phyloP scores from a whole-genome alignment of 2,797 vertebrate genomes.

The Nannoperca obscura region DNA sequence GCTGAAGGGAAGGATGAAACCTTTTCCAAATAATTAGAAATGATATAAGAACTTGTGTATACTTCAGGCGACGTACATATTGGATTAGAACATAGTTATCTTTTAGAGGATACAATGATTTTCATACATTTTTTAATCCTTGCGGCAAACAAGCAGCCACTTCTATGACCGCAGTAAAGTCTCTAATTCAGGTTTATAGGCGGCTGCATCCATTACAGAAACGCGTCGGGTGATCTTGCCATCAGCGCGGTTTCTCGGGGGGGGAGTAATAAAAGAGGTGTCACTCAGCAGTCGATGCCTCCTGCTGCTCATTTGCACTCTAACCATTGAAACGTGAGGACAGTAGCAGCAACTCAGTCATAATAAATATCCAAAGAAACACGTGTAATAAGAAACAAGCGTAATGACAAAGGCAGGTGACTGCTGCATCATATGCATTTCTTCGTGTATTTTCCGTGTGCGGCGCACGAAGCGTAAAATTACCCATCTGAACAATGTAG shows the following conservation, averaged over 20 bases:
- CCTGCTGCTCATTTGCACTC: conserved; percentile 58
- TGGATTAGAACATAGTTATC: background rate
- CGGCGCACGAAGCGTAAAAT: no score
- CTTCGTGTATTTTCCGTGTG: no score
- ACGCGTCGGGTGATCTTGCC: conserved; percentile 39
- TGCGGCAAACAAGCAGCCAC: conserved; percentile 8
- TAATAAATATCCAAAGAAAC: conserved; percentile 57
- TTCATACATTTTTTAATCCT: background rate
- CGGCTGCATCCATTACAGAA: conserved; percentile 50
- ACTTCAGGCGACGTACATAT: background rate
- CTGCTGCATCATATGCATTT: no score
- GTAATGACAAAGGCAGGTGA: conserved; percentile 26
- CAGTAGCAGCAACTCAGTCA: conserved; percentile 47
- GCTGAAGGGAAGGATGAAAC: background rate
- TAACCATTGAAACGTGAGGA: conserved; percentile 44
- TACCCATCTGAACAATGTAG: no score
- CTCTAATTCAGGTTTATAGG: conserved; percentile 25
- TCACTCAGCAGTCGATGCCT: conserved; percentile 54
- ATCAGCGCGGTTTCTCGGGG: conserved; percentile 34
- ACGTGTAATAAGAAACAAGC: conserved; percentile 41
- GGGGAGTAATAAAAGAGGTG: conserved; percentile 56
- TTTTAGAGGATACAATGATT: background rate
- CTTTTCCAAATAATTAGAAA: background rate
- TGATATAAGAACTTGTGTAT: background rate
- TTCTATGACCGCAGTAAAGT: background rate